phyloP scores from a whole-genome alignment of 1,140 invertebrate genomes.

The Drosophila tani region DNA sequence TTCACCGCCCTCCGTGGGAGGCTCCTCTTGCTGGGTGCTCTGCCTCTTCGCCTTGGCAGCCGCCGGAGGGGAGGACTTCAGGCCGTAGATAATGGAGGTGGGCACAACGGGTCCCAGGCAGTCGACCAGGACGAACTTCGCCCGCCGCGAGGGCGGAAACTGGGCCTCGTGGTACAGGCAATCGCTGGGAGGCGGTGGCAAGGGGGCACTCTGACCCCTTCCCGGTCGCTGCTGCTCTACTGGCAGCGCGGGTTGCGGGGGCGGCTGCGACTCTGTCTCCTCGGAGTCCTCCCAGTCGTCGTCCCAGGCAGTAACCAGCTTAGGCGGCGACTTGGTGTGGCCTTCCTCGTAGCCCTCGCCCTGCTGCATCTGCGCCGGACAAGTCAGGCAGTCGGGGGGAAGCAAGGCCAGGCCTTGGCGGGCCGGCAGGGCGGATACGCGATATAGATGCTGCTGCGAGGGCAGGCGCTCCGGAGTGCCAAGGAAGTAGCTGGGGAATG shows the following conservation, averaged over 20 bases:
- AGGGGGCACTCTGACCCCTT: slow-evolving; percentile 24
- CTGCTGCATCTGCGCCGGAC: slow-evolving; percentile 85
- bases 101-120: slow-evolving; percentile 95
- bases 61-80: slow-evolving; percentile 23
- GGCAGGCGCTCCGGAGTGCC: slow-evolving; percentile 92
- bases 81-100: slow-evolving; percentile 88
- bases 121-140: slow-evolving; percentile 91
- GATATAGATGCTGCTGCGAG: slow-evolving; percentile 93
- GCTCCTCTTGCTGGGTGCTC: slow-evolving; percentile 39
- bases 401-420: slow-evolving; percentile 88
- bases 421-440: slow-evolving; percentile 90
- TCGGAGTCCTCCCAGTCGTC: slow-evolving; percentile 87
- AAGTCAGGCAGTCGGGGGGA: slow-evolving; percentile 91
- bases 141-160: slow-evolving; percentile 89
- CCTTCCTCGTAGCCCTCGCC: slow-evolving; percentile 62
- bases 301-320: slow-evolving; percentile 85
- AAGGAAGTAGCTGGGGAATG: slow-evolving; percentile 91
- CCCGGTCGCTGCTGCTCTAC: slow-evolving; percentile 77
- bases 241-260: slow-evolving; percentile 82
- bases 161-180: slow-evolving; percentile 92
- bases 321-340: slow-evolving; percentile 84
- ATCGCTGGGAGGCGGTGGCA: slow-evolving; percentile 60
- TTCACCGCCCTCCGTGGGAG: slow-evolving; percentile 20
- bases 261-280: slow-evolving; percentile 85
- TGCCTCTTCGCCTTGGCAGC: slow-evolving; percentile 42